These are phyloP conservation scores for Batillaria attramentaria DNA, from an alignment of 1,140 invertebrate genomes.

Conservation along the genomic window DNA sequence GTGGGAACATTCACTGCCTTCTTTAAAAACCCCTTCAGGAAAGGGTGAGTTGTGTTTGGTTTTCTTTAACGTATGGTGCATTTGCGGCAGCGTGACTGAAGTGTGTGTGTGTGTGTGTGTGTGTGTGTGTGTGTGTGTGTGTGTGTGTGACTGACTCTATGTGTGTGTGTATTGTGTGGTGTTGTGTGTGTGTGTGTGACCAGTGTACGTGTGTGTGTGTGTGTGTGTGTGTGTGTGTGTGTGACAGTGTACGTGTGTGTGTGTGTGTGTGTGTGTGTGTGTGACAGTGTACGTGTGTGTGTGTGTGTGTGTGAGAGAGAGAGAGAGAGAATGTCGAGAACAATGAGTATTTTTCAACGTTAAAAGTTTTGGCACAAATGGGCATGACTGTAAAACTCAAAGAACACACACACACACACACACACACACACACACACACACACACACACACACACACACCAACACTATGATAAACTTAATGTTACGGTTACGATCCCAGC, in stretches of 20 bases:
- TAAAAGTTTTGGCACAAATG: no score
- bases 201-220: slow-evolving; percentile 1
- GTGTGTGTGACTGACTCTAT: background rate
- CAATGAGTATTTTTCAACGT: no score
- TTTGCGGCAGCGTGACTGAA: background rate
- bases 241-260: slow-evolving; percentile 8
- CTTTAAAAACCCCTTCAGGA: slow-evolving; percentile 48
- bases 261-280: background rate
- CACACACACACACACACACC: no score
- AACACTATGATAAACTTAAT: no score
- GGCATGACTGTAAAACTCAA: no score
- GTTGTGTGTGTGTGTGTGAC: background rate
- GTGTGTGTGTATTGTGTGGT: background rate
- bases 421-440: no score
- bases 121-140: background rate
- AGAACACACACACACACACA: no score
- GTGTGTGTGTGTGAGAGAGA: no score
- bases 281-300: background rate
- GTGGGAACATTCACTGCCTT: slow-evolving; percentile 42
- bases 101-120: background rate
- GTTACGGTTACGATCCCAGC: no score
- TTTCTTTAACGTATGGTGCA: background rate
- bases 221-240: background rate
- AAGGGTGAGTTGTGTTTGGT: slow-evolving; percentile 36
- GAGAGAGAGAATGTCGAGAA: no score